Evolutionary conservation across 2,113 vertebrate genomes (phyloP).

Genomic region (Anolis sagrei): DNA sequence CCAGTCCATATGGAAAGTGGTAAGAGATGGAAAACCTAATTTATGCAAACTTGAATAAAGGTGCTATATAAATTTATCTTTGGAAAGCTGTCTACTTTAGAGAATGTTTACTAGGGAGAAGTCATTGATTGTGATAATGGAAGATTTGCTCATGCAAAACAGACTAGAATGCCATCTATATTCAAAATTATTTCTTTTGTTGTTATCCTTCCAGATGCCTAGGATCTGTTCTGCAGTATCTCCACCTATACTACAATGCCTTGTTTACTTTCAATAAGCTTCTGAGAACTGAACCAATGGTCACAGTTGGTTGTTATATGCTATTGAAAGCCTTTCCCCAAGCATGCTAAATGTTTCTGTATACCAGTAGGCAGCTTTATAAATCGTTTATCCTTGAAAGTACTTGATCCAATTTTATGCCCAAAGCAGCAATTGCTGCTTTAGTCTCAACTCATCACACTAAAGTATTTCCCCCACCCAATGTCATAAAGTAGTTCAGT

Average conservation of each 20-base stretch:
- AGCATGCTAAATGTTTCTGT: not conserved
- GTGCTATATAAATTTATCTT: not conserved
- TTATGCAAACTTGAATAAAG: not conserved
- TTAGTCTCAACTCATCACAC: constrained; percentile 31
- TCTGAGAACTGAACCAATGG: constrained; percentile 2
- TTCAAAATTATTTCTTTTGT: not conserved
- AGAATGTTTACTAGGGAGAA: not conserved
- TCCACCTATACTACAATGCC: not conserved
- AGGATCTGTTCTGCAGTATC: not conserved
- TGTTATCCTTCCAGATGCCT: not conserved
- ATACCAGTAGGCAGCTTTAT: not conserved
- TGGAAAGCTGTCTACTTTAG: not conserved
- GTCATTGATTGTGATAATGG: fast-evolving
- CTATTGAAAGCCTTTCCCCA: not conserved
- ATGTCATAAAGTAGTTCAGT: not conserved
- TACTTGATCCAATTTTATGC: constrained; percentile 45
- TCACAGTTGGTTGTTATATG: not conserved
- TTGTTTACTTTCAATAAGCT: constrained; percentile 24
- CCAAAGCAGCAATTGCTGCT: constrained; percentile 27
- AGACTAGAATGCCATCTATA: not conserved
- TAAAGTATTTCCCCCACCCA: constrained; percentile 9
- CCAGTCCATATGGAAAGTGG: too few species aligned
- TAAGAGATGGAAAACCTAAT: too few species aligned
- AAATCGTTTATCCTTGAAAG: constrained; percentile 47
- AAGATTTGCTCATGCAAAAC: not conserved